phyloP scores from a whole-genome alignment of 2,113 vertebrate genomes.

The Eretmochelys imbricata region DNA sequence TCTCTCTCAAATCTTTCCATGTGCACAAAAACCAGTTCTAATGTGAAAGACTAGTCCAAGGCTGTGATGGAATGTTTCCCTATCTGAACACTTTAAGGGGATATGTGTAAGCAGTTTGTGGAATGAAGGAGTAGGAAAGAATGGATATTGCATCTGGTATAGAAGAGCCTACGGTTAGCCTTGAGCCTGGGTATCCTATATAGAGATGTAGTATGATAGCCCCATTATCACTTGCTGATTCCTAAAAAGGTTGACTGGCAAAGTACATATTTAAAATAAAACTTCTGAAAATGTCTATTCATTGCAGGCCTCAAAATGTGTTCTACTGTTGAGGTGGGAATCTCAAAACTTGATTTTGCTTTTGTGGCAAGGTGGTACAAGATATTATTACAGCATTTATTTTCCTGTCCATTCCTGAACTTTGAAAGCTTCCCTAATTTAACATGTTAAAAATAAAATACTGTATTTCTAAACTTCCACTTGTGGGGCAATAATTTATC shows the following conservation, averaged over 20 bases:
- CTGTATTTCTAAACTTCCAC: constrained; percentile 8
- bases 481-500: constrained; percentile 3
- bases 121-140: not conserved
- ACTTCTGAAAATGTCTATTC: not conserved
- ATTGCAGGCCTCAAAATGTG: fast-evolving
- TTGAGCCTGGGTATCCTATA: not conserved
- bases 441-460: not conserved
- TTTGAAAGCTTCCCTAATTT: constrained; percentile 10
- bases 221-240: not conserved
- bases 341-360: constrained; percentile 33
- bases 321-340: not conserved
- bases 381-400: not conserved
- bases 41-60: not conserved
- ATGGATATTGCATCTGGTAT: not conserved
- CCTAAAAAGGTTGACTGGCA: not conserved
- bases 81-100: not conserved
- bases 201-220: not conserved
- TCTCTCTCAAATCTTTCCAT: not conserved
- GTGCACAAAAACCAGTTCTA: fast-evolving
- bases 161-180: not conserved
- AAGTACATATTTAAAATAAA: not conserved
- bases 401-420: constrained; percentile 14
- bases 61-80: not conserved
- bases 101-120: not conserved
- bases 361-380: constrained; percentile 43